Conservation (phyloP, 2,113 vertebrate species). For the Mustela lutreola region DNA sequence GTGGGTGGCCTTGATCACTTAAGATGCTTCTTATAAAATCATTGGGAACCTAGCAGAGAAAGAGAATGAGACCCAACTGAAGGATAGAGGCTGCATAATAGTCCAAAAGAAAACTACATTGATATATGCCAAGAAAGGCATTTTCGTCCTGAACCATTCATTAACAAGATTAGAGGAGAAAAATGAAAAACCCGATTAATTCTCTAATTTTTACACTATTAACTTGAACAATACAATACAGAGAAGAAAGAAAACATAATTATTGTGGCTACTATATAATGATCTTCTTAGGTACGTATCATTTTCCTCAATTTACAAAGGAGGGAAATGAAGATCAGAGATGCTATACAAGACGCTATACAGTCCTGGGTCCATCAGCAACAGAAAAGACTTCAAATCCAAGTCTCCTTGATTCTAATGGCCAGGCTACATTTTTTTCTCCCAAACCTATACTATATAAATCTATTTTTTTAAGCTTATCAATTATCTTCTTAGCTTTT, state of each 20-base stretch:
- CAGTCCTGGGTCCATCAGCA: not conserved
- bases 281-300: not conserved
- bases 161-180: not conserved
- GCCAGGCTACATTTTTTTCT: not conserved
- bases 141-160: slow-evolving; percentile 4
- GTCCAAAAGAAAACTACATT: not conserved
- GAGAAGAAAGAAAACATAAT: not conserved
- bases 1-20: slow-evolving; percentile 43
- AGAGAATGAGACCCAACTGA: slow-evolving; percentile 5
- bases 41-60: not conserved
- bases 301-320: not conserved
- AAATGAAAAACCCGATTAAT: not conserved
- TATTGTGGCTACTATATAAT: not conserved
- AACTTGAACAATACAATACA: not conserved
- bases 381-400: not conserved
- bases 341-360: not conserved
- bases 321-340: not conserved
- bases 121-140: not conserved
- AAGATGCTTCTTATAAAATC: slow-evolving; percentile 57
- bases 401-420: not conserved
- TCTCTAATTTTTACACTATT: not conserved
- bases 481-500: not conserved
- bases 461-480: not conserved
- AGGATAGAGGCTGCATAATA: not conserved
- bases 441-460: not conserved